Conservation (phyloP, 1,140 invertebrate genomes). For the Camponotus floridanus region DNA sequence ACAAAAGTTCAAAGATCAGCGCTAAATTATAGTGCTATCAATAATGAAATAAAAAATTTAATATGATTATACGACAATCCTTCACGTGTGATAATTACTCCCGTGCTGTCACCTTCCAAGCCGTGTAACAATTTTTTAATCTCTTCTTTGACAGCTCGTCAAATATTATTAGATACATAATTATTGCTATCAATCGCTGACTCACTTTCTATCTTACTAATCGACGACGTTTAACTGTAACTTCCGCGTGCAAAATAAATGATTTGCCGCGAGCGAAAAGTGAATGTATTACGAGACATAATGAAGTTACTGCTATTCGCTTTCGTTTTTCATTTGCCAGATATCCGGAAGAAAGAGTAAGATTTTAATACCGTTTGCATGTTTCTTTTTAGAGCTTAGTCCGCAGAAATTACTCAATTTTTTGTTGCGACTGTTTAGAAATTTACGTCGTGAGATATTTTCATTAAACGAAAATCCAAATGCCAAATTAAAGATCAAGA, state of each 20-base stretch:
- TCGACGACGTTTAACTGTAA: constrained; percentile 11
- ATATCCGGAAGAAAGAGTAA: constrained; percentile 31
- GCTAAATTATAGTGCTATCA: not conserved
- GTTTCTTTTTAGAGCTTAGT: not conserved
- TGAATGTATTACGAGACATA: constrained; percentile 35
- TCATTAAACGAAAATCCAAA: not conserved
- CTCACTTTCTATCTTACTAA: constrained; percentile 51
- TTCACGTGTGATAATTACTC: not conserved
- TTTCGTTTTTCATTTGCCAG: constrained; percentile 15
- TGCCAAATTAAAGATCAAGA: not conserved
- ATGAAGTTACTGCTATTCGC: constrained; percentile 30
- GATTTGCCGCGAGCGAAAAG: constrained; percentile 39
- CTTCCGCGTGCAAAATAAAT: constrained; percentile 29
- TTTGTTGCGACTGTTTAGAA: not conserved
- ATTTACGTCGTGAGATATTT: not conserved
- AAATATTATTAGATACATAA: constrained; percentile 13
- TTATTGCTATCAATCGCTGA: constrained; percentile 36
- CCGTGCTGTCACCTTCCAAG: not conserved
- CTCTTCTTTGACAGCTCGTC: not conserved
- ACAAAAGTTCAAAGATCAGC: constrained; percentile 31
- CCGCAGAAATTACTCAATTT: not conserved
- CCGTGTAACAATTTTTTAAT: constrained; percentile 19
- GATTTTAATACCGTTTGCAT: not conserved
- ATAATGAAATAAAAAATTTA: constrained; percentile 27
- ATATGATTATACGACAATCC: not conserved